Evolutionary conservation across 30 jellyfish, hydroid and myxozoan species (phyloP).

Genomic region (Hydractinia symbiolongicarpus): DNA sequence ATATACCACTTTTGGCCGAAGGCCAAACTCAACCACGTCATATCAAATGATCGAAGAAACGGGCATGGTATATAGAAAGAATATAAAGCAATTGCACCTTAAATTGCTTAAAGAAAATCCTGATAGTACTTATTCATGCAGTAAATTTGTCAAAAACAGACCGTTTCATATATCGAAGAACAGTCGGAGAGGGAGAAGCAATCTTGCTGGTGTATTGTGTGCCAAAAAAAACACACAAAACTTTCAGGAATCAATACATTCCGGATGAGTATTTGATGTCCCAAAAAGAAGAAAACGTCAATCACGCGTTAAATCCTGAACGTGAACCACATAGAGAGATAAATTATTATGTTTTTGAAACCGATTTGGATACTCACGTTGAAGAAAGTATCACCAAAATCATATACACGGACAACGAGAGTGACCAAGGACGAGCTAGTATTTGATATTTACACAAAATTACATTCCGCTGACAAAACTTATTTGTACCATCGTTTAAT

Average conservation of each 20-base stretch:
- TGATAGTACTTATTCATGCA: neutral
- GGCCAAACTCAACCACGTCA: neutral
- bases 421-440: neutral
- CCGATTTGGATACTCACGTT: neutral
- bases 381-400: neutral
- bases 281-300: neutral
- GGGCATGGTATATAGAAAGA: neutral
- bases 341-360: neutral
- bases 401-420: neutral
- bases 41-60: slow-evolving; percentile 13
- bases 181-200: neutral
- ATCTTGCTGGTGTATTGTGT: neutral
- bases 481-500: neutral
- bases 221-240: neutral
- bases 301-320: neutral
- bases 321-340: neutral
- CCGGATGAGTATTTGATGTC: neutral
- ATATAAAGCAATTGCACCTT: neutral
- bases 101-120: neutral
- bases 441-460: neutral
- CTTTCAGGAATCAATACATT: neutral
- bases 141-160: neutral
- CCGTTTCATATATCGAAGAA: slow-evolving; percentile 11
- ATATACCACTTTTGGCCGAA: neutral
- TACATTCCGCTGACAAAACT: neutral